phyloP scores from a whole-genome alignment of 2,888 invertebrate genomes.

The Unio pictorum region DNA sequence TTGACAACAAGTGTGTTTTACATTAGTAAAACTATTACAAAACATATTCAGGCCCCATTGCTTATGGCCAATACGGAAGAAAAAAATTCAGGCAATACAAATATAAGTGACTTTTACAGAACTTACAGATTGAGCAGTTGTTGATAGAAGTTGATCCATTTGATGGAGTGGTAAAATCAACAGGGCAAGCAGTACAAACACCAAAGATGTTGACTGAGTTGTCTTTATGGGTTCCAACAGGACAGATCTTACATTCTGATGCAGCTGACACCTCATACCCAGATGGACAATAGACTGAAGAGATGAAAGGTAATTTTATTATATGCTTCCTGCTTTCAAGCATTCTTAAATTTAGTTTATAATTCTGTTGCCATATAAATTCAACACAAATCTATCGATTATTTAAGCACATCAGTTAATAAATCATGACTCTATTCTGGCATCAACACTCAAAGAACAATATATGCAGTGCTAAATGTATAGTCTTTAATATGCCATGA shows the following conservation, averaged over 20 bases:
- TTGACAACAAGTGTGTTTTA: too few species aligned
- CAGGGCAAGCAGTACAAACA: slow-evolving; percentile 36
- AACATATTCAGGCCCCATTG: too few species aligned
- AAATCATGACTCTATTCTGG: neutral
- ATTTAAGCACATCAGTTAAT: neutral
- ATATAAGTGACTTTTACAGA: neutral
- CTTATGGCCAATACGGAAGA: too few species aligned
- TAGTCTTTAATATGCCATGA: too few species aligned
- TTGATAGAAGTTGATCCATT: slow-evolving; percentile 21
- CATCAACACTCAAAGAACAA: neutral
- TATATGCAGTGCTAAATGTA: neutral
- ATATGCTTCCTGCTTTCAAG: too few species aligned
- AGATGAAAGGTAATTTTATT: slow-evolving; percentile 1
- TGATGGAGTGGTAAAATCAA: slow-evolving; percentile 26
- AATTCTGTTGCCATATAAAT: too few species aligned
- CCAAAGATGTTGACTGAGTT: slow-evolving; percentile 25
- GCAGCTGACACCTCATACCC: slow-evolving; percentile 31
- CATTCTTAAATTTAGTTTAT: too few species aligned
- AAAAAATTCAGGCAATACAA: too few species aligned
- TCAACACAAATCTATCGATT: too few species aligned
- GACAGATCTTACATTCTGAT: slow-evolving; percentile 19
- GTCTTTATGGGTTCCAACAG: slow-evolving; percentile 36
- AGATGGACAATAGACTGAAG: slow-evolving; percentile 39
- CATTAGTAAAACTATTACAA: too few species aligned
- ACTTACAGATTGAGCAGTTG: slow-evolving; percentile 48